Evolutionary conservation across 2,888 invertebrate genomes (phyloP).

Genomic region (Nephrotoma guestfalica): DNA sequence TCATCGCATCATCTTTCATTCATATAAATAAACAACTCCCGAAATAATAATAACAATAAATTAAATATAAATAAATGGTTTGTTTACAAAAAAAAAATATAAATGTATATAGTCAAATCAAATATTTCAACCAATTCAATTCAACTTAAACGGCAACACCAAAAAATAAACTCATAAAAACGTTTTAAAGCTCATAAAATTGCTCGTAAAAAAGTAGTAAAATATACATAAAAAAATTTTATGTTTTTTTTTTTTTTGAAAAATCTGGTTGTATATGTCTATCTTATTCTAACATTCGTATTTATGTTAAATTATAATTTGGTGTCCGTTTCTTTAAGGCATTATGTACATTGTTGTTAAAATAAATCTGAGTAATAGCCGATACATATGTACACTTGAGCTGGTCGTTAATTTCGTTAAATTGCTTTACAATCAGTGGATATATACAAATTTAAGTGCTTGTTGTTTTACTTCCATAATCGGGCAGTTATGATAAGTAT

Average conservation of each 20-base stretch:
- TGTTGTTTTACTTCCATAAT: neutral
- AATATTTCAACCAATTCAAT: neutral
- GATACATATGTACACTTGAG: neutral
- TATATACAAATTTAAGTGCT: neutral
- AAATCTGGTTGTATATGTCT: neutral
- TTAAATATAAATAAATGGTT: neutral
- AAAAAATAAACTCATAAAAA: neutral
- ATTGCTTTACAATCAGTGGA: neutral
- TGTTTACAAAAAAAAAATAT: neutral
- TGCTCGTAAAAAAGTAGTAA: conserved; percentile 6
- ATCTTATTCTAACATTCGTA: neutral
- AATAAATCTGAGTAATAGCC: neutral
- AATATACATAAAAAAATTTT: neutral
- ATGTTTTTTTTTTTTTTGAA: neutral
- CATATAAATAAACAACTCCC: neutral
- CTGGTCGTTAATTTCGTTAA: neutral
- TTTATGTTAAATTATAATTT: neutral
- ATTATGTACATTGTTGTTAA: neutral
- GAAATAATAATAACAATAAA: neutral
- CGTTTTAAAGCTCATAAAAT: conserved; percentile 5
- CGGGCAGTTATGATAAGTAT: neutral
- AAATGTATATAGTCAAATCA: neutral
- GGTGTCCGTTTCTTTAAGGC: neutral
- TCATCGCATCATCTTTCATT: neutral
- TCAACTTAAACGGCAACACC: neutral